Conservation (phyloP, 92 coral and sea anemone genomes). For the Phymanthus crucifer region DNA sequence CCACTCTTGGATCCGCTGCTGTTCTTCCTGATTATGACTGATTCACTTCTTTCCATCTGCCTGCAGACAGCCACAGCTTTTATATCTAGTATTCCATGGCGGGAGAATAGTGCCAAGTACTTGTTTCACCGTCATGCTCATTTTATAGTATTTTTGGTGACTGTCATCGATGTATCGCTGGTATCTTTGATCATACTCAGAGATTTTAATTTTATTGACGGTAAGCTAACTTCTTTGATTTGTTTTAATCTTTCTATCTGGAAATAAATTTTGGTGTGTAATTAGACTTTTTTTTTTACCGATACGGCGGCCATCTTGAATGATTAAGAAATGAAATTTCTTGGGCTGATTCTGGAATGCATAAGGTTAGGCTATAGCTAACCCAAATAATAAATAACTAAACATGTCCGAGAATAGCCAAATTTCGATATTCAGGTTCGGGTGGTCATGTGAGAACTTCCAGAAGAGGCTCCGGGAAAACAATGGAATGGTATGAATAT, state of each 20-base stretch:
- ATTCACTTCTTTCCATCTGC: neutral
- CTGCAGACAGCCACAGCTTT: slow-evolving; percentile 11
- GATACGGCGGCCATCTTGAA: no score
- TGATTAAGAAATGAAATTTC: no score
- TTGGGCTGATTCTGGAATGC: no score
- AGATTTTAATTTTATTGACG: slow-evolving; percentile 55
- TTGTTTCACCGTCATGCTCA: slow-evolving; percentile 65
- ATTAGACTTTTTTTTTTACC: no score
- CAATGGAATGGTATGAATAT: no score
- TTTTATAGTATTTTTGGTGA: slow-evolving; percentile 48
- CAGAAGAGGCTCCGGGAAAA: no score
- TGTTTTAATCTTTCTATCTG: neutral
- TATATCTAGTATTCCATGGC: slow-evolving; percentile 30
- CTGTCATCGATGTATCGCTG: slow-evolving; percentile 48
- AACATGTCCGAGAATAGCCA: no score
- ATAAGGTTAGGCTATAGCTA: no score
- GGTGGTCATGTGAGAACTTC: no score
- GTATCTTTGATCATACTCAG: slow-evolving; percentile 45
- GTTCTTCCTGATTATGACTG: neutral
- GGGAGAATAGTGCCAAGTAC: slow-evolving; percentile 23
- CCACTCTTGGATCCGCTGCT: neutral
- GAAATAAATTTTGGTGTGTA: neutral
- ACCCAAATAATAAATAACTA: no score
- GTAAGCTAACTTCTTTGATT: slow-evolving; percentile 34
- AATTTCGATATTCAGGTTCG: no score